A percentile compares a stretch with the other conserved stretches of the same genome.
Conservation (phyloP, 2,888 invertebrate species). For the Acleris cristana region DNA sequence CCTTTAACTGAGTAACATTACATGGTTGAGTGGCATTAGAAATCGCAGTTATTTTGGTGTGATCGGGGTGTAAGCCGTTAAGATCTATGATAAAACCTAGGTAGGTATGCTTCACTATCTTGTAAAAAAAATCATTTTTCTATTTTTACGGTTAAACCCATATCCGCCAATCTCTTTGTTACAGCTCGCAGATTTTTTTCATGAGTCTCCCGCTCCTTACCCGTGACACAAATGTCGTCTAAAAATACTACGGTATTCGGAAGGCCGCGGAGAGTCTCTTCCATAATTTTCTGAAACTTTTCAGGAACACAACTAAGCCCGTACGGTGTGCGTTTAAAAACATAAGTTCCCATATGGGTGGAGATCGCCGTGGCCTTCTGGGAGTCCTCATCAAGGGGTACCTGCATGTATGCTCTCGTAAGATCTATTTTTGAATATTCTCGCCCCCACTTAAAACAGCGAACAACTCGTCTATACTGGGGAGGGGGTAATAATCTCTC, state of each 20-base stretch:
- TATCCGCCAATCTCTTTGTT: no score
- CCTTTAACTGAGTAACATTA: no score
- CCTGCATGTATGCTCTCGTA: slow-evolving; percentile 42
- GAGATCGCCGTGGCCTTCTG: slow-evolving; percentile 41
- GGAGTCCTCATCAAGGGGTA: slow-evolving; percentile 37
- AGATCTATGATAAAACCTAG: no score
- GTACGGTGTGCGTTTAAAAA: slow-evolving; percentile 39
- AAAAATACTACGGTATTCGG: background rate
- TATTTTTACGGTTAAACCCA: no score
- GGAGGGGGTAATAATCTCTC: slow-evolving; percentile 16
- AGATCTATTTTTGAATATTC: slow-evolving; percentile 45
- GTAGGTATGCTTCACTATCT: no score
- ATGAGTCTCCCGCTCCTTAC: no score
- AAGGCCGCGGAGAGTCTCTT: no score
- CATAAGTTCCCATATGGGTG: slow-evolving; percentile 42
- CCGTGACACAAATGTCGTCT: background rate
- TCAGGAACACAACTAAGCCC: slow-evolving; percentile 42
- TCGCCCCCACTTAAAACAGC: slow-evolving; percentile 43
- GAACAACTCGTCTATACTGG: slow-evolving; percentile 5
- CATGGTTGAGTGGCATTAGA: no score
- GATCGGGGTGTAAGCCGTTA: no score
- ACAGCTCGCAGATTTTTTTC: no score
- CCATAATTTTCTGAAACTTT: slow-evolving; percentile 30
- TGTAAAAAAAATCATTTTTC: no score
- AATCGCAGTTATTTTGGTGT: no score